A percentile compares a stretch with the other conserved stretches of the same genome.
Conservation (phyloP, 1,140 invertebrate genomes). For the Hylaeus volcanicus region DNA sequence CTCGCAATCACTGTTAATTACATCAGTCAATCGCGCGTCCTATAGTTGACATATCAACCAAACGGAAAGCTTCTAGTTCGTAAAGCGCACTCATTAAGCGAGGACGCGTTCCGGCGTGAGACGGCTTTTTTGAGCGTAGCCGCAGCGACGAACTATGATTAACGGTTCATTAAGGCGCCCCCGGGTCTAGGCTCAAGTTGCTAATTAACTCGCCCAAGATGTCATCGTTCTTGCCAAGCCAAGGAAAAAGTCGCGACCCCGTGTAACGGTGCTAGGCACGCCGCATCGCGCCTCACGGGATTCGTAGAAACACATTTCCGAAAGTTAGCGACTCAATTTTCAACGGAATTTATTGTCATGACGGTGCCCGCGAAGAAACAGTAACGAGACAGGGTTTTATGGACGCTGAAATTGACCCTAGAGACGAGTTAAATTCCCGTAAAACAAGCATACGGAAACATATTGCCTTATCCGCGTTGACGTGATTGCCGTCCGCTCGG, state of each 20-base stretch:
- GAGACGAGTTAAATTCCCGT: conserved; percentile 7
- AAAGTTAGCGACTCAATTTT: conserved; percentile 45
- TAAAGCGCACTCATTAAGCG: neutral
- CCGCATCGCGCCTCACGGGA: neutral
- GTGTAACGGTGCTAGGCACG: conserved; percentile 14
- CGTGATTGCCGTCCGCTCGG: neutral
- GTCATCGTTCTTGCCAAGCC: conserved; percentile 1
- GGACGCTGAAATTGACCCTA: conserved; percentile 32
- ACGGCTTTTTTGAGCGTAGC: neutral
- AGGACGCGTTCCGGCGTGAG: neutral
- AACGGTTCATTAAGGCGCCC: conserved; percentile 33
- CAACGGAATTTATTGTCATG: conserved; percentile 28
- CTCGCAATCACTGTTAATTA: neutral
- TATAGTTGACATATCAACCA: neutral
- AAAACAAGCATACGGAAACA: conserved; percentile 23
- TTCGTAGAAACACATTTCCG: conserved; percentile 31
- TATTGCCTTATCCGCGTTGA: neutral
- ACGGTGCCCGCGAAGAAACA: conserved; percentile 17
- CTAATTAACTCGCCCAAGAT: conserved; percentile 37
- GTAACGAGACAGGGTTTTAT: conserved; percentile 43
- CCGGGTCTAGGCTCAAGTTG: neutral
- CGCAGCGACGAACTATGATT: conserved; percentile 30
- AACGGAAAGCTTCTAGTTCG: neutral
- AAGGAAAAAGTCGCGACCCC: conserved; percentile 10
- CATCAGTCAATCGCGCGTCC: neutral